A percentile compares a stretch with the other conserved stretches of the same genome.
Conservation (phyloP, 2,888 invertebrate genomes). For the Drosophila atroscutellata region DNA sequence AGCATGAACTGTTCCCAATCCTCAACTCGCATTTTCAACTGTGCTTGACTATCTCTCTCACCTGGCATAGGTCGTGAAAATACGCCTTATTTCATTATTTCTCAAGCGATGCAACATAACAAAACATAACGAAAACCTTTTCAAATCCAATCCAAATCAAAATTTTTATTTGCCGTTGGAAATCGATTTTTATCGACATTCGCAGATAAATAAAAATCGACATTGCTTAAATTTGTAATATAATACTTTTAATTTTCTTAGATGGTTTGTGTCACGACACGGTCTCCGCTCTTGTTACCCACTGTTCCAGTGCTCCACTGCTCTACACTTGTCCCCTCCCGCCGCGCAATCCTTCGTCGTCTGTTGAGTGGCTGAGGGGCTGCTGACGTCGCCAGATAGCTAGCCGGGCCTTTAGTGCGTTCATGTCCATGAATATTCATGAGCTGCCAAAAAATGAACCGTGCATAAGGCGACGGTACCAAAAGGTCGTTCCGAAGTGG, state of each 20-base stretch:
- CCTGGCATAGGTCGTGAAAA: no score
- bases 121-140: no score
- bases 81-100: no score
- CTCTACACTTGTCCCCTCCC: background rate
- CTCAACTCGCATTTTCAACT: background rate
- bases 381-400: slow-evolving; percentile 48
- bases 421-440: slow-evolving; percentile 85
- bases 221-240: background rate
- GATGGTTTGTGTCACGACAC: background rate
- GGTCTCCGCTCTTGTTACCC: background rate
- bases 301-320: slow-evolving; percentile 10
- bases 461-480: slow-evolving; percentile 46
- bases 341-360: background rate
- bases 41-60: background rate
- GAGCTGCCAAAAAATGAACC: slow-evolving; percentile 76
- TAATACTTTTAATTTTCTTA: background rate
- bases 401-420: slow-evolving; percentile 66
- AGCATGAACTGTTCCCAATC: background rate
- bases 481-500: slow-evolving; percentile 21
- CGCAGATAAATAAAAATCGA: background rate
- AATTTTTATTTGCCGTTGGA: no score
- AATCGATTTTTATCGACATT: background rate
- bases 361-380: slow-evolving; percentile 30
- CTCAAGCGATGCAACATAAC: no score
- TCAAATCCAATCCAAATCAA: background rate